These are phyloP conservation scores for Ceratina australensis DNA, from an alignment of 1,140 invertebrate genomes.

Conservation along the genomic window DNA sequence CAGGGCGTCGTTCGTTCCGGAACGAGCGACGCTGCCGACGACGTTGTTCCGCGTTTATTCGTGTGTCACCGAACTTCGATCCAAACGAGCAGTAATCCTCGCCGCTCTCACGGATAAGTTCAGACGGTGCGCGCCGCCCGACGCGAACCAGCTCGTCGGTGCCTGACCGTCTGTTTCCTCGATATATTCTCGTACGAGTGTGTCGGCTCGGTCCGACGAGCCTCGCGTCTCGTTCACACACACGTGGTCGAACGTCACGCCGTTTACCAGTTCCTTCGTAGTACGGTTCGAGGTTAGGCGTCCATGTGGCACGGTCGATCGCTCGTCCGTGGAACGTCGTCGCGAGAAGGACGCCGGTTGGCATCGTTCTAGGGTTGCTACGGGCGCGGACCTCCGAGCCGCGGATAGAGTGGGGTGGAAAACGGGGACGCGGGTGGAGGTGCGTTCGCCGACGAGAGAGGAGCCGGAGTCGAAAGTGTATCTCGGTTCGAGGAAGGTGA, in stretches of 20 bases:
- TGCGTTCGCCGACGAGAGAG: constrained; percentile 17
- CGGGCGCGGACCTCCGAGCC: constrained; percentile 33
- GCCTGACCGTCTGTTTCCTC: not conserved
- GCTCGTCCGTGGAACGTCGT: not conserved
- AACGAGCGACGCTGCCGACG: constrained; percentile 57
- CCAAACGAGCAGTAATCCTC: not conserved
- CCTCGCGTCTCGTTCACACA: too few relatives aligned
- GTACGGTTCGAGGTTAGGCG: constrained; percentile 49
- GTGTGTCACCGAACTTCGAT: constrained; percentile 30
- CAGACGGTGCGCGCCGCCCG: not conserved
- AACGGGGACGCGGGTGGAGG: constrained; percentile 18
- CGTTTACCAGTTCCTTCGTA: constrained; percentile 11
- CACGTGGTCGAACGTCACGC: constrained; percentile 42
- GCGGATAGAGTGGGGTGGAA: constrained; percentile 22
- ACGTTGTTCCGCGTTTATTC: constrained; percentile 44
- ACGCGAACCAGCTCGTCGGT: not conserved
- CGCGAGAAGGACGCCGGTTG: constrained; percentile 4
- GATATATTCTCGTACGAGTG: too few relatives aligned
- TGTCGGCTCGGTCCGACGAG: too few relatives aligned
- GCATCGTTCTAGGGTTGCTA: constrained; percentile 28
- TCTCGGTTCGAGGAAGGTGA: constrained; percentile 19
- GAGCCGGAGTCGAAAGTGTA: constrained; percentile 34
- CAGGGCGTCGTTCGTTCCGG: constrained; percentile 66
- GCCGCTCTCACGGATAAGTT: not conserved
- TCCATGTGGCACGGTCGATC: constrained; percentile 18